phyloP scores from a whole-genome alignment of 2,888 invertebrate species.

The Heliconius charithonia region DNA sequence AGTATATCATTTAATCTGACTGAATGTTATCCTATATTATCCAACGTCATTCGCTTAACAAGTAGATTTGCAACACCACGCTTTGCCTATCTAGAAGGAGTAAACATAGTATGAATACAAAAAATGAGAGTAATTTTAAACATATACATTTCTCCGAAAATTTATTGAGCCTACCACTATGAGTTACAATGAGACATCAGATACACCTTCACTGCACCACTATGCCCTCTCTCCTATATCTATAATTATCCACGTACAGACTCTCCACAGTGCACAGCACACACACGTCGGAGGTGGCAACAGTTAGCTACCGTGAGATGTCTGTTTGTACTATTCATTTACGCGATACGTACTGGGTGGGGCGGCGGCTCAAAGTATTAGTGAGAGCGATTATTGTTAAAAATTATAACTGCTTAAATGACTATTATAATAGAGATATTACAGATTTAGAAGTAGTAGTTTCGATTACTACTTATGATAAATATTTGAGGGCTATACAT shows the following conservation, averaged over 20 bases:
- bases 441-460: neutral
- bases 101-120: no score
- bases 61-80: no score
- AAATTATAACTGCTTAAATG: neutral
- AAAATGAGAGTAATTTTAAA: no score
- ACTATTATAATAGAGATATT: neutral
- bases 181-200: neutral
- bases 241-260: no score
- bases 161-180: no score
- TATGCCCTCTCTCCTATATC: neutral
- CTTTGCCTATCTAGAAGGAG: no score
- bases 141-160: no score
- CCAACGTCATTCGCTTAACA: no score
- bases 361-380: slow-evolving; percentile 44
- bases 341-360: slow-evolving; percentile 45
- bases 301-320: slow-evolving; percentile 57
- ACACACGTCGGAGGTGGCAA: slow-evolving; percentile 47
- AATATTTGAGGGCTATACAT: no score
- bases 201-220: neutral
- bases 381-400: slow-evolving; percentile 42
- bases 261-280: no score
- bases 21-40: no score
- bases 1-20: no score
- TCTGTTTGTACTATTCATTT: slow-evolving; percentile 57
- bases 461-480: neutral